A percentile compares a stretch with the other conserved stretches of the same genome.
Evolutionary conservation across 2,888 invertebrate genomes (phyloP).

Genomic region (Heliconius ismenius): DNA sequence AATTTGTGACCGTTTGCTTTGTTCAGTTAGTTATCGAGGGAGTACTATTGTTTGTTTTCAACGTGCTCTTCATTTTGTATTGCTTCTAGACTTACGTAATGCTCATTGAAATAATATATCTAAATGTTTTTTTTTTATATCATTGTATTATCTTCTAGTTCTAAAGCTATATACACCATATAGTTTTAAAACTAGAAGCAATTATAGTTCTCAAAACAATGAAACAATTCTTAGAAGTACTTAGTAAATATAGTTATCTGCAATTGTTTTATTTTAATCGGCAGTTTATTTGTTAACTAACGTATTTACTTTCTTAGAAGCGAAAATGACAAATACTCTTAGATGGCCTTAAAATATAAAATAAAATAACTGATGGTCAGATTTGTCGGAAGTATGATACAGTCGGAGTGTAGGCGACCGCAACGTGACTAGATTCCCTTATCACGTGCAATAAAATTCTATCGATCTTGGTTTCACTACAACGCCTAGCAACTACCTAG

Average conservation of each 20-base stretch:
- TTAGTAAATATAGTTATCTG: conserved; percentile 1
- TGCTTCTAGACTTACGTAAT: conserved; percentile 14
- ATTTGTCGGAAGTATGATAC: conserved; percentile 47
- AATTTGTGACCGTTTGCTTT: conserved; percentile 44
- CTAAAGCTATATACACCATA: neutral
- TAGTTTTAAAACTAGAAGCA: neutral
- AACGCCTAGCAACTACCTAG: conserved; percentile 27
- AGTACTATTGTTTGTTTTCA: conserved; percentile 43
- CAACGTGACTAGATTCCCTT: conserved; percentile 42
- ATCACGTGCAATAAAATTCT: conserved; percentile 33
- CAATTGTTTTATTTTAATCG: conserved; percentile 9
- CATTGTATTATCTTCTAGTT: neutral
- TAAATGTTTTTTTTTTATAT: neutral
- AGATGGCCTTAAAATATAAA: conserved; percentile 55
- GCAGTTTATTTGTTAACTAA: conserved; percentile 16
- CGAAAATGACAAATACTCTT: conserved; percentile 50
- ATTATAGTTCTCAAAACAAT: neutral
- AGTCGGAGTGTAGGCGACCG: conserved; percentile 33
- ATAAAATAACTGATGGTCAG: conserved; percentile 43
- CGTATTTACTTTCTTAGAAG: conserved; percentile 58
- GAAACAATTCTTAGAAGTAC: conserved; percentile 1
- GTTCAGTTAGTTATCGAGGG: conserved; percentile 39
- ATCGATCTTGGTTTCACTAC: conserved; percentile 37
- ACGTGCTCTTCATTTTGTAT: conserved; percentile 28
- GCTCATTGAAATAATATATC: neutral